Base-by-base conservation (phyloP, 2,888 invertebrate species). In the Melitaea athalia region DNA sequence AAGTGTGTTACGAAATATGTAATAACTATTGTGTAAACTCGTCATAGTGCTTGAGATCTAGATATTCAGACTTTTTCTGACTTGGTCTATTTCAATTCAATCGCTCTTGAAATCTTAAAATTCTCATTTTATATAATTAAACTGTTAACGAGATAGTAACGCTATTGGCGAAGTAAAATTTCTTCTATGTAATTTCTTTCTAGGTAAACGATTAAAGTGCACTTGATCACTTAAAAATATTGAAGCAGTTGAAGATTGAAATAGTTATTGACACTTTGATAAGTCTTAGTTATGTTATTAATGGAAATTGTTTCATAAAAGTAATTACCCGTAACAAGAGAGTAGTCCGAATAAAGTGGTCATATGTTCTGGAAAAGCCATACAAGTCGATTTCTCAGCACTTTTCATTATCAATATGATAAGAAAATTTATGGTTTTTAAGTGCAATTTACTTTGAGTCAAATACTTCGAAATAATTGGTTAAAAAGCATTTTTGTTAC, bases 21-120 rank as follows among this genome's bases (percentile, higher is more conserved):
- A 57, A 42, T 15, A n/a, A 42, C 43, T 59, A n/a, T 15, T 65
- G n/a, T 31, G 59, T 52, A 52, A 43, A 59, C 64, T 24, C 42
- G 52, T 66, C 14, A 42, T 63, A 38, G 12, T 14, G 52, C 6
- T 59, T 45, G 31, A 15, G 17, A 14, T 38, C 53, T 42, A 62
- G 45, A 69, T 64, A 50, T 62, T 15, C 3, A 66, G 31, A 67
- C 64, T 17, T 38, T 52, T 43, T 59, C 38, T 12, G 53, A 61
- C 66, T 64, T 57, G 33, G 53, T 55, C 67, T 61, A 60, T 74
- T 67, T 69, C 72, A 72, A 69, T 74, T 70, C 67, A 69, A 64
- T 70, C 66, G 59, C 59, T 68, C 68, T 71, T 65, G 62, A 68
- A 69, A 59, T 63, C 68, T 69, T 63, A 50, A 72, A 72, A 69